Conservation (phyloP, 2,888 invertebrate species). For the Spisula solida region DNA sequence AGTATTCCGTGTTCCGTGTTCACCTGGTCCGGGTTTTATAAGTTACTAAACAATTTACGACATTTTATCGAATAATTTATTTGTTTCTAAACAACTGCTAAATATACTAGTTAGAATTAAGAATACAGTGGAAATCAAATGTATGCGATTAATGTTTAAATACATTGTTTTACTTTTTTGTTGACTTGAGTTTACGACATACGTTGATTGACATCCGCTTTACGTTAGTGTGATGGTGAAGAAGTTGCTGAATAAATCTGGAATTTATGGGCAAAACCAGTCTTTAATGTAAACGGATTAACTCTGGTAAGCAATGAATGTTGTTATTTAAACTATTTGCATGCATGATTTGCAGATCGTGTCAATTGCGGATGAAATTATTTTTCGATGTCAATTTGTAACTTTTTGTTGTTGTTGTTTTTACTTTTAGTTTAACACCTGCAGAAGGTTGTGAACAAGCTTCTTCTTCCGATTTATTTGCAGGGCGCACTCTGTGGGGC, state of each 20-base stretch:
- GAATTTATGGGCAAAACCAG: background rate
- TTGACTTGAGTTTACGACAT: slow-evolving; percentile 36
- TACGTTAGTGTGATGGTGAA: slow-evolving; percentile 5
- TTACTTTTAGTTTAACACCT: no score
- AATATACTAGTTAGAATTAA: background rate
- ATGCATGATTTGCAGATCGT: background rate
- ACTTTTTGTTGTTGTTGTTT: no score
- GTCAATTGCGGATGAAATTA: background rate
- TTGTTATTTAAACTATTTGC: background rate
- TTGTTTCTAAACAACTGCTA: background rate
- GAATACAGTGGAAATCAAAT: no score
- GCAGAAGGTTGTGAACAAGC: no score
- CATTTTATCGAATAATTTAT: background rate
- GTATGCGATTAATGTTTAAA: no score
- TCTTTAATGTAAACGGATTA: background rate
- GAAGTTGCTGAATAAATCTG: background rate
- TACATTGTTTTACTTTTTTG: no score
- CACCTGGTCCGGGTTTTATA: no score
- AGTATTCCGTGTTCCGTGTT: no score
- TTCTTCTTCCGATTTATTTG: no score
- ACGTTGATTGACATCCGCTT: slow-evolving; percentile 43
- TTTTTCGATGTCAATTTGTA: no score
- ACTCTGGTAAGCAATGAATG: background rate
- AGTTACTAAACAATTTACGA: background rate
- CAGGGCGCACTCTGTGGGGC: no score